Conservation (phyloP, 2,113 vertebrate species). For the Erythrolamprus reginae region DNA sequence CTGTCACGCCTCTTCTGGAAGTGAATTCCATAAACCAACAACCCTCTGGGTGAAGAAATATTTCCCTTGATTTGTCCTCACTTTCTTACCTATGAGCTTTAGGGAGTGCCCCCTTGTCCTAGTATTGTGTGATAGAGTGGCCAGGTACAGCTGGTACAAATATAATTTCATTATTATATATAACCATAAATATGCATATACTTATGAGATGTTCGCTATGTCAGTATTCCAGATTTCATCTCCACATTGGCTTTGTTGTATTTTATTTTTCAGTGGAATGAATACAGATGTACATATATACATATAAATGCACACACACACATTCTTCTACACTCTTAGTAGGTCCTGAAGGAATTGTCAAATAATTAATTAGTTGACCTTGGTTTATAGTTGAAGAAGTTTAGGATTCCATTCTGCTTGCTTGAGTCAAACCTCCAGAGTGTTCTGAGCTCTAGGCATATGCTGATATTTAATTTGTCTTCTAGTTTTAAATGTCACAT, state of each 20-base stretch:
- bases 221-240: background rate
- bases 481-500: constrained; percentile 84
- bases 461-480: constrained; percentile 90
- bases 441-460: constrained; percentile 84
- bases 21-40: too few relatives aligned
- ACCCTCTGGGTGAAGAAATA: too few relatives aligned
- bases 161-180: background rate
- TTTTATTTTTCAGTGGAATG: background rate
- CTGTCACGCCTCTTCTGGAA: too few relatives aligned
- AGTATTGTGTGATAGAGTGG: too few relatives aligned
- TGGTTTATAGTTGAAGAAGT: constrained; percentile 80
- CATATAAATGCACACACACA: background rate
- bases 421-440: constrained; percentile 75
- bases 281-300: constrained; percentile 18
- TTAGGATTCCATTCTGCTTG: constrained; percentile 82
- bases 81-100: too few relatives aligned
- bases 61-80: too few relatives aligned
- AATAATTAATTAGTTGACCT: constrained; percentile 94
- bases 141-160: too few relatives aligned
- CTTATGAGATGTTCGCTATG: background rate
- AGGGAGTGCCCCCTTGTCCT: too few relatives aligned
- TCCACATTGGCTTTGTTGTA: background rate
- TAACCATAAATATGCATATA: background rate
- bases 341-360: constrained; percentile 81
- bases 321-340: constrained; percentile 72